A percentile compares a stretch with the other conserved stretches of the same genome.
phyloP scores from a whole-genome alignment of 1,140 invertebrate species.

The Anoplolepis gracilipes region DNA sequence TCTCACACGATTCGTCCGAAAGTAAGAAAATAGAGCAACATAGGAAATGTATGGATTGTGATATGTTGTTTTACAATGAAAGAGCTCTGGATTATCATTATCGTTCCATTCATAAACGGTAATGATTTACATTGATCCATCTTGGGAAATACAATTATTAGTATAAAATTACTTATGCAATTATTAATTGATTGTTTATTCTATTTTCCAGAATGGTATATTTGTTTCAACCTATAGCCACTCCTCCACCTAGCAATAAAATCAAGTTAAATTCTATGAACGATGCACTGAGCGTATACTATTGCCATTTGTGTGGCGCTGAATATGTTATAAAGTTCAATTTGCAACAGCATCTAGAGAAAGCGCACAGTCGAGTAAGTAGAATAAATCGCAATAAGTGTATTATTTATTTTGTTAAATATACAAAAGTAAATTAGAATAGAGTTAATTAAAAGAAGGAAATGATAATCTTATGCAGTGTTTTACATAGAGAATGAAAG shows the following conservation, averaged over 20 bases:
- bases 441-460: background rate
- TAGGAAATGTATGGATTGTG: constrained; percentile 86
- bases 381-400: constrained; percentile 26
- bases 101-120: constrained; percentile 88
- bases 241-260: constrained; percentile 87
- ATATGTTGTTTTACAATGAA: constrained; percentile 87
- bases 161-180: constrained; percentile 4
- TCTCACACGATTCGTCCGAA: constrained; percentile 82
- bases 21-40: constrained; percentile 83
- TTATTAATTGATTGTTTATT: constrained; percentile 46
- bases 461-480: background rate
- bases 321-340: constrained; percentile 90
- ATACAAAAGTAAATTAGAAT: background rate
- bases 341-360: constrained; percentile 88
- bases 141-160: background rate
- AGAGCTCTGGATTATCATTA: constrained; percentile 88
- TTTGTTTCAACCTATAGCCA: constrained; percentile 85
- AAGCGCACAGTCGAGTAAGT: constrained; percentile 85
- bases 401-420: constrained; percentile 37
- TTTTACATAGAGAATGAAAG: background rate
- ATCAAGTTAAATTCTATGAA: constrained; percentile 87
- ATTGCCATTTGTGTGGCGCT: constrained; percentile 89
- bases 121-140: constrained; percentile 28
- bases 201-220: constrained; percentile 83
- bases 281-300: constrained; percentile 88